Evolutionary conservation across 2,888 invertebrate genomes (phyloP), one percentile per base, ranked within the genome.

Genomic region (Stegophylla sp.): DNA sequence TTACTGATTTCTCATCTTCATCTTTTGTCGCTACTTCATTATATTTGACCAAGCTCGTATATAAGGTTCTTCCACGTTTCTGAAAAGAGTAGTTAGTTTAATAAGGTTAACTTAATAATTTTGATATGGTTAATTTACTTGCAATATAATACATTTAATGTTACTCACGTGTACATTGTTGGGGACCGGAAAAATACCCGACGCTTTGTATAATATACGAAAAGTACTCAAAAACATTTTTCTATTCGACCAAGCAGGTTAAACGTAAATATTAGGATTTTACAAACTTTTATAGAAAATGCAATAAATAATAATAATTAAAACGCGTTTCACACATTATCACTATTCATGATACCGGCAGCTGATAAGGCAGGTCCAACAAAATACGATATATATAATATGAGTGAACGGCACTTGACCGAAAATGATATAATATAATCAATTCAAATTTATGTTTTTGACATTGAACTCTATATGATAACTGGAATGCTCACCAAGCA

Each of bases 171-270:
- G 26, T 12, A 79, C 1, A 3, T 63, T 23, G 20, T 48, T 71
- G 7, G 9, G 28, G 4, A 3, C n/a, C n/a, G 79, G 41, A 41
- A 79, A 3, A 51, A 48, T 23, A 23, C 51, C 51, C 17, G 79
- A 56, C 12, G 71, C 15, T 63, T 71, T 71, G 63, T 34, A 67
- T 10, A 77, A 10, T 13, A 12, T 59, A 61, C 79, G 79, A 61
- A 79, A 9, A 1, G 48, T 43, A 20, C 71, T 79, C 23, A 71
- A 71, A 34, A 71, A 61, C 79, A 79, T 79, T 13, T 26, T 53
- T 66, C 48, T 9, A 4, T 5, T 23, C 41, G 7, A 63, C 34
- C 15, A 20, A 23, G 48, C 12, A 1, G 20, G 10, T 10, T 20
- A 56, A 56, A 34, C 10, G 5, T 23, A 59, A 43, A n/a, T 23